Conservation (phyloP, 1,140 invertebrate species). For the Neodiprion pinetum region DNA sequence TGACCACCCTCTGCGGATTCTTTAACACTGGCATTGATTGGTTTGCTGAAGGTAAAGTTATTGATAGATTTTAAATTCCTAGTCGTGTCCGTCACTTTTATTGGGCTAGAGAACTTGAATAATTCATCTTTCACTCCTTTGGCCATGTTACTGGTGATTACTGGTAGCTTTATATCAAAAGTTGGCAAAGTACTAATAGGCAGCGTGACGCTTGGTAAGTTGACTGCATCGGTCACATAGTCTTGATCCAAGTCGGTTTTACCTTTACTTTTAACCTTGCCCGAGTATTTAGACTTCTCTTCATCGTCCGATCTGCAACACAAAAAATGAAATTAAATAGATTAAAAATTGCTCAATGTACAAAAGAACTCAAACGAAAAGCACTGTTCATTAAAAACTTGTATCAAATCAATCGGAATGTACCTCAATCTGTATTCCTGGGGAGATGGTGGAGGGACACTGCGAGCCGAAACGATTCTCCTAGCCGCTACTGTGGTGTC, state of each 20-base stretch:
- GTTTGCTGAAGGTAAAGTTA: slow-evolving; percentile 66
- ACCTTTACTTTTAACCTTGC: slow-evolving; percentile 36
- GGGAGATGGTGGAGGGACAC: slow-evolving; percentile 26
- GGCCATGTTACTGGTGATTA: slow-evolving; percentile 32
- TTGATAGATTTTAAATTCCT: slow-evolving; percentile 55
- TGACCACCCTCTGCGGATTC: slow-evolving; percentile 22
- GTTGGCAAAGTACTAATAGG: slow-evolving; percentile 70
- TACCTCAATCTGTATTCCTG: slow-evolving; percentile 55
- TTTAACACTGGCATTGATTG: slow-evolving; percentile 46
- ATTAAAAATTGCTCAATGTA: slow-evolving; percentile 28
- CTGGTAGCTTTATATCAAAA: slow-evolving; percentile 63
- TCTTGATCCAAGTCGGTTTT: slow-evolving; percentile 52
- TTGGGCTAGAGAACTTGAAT: slow-evolving; percentile 57
- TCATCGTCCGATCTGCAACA: slow-evolving; percentile 40
- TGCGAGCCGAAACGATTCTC: slow-evolving; percentile 64
- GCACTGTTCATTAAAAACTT: background rate
- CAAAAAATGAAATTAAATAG: slow-evolving; percentile 32
- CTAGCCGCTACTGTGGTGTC: slow-evolving; percentile 69
- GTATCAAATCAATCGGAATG: background rate
- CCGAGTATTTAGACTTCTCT: slow-evolving; percentile 13
- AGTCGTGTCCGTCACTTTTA: slow-evolving; percentile 42
- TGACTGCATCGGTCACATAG: slow-evolving; percentile 59
- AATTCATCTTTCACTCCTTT: slow-evolving; percentile 34
- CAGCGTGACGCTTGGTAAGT: slow-evolving; percentile 67
- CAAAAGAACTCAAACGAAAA: background rate